Evolutionary conservation across 2,113 vertebrate species (phyloP).

Genomic region (Hucho hucho): DNA sequence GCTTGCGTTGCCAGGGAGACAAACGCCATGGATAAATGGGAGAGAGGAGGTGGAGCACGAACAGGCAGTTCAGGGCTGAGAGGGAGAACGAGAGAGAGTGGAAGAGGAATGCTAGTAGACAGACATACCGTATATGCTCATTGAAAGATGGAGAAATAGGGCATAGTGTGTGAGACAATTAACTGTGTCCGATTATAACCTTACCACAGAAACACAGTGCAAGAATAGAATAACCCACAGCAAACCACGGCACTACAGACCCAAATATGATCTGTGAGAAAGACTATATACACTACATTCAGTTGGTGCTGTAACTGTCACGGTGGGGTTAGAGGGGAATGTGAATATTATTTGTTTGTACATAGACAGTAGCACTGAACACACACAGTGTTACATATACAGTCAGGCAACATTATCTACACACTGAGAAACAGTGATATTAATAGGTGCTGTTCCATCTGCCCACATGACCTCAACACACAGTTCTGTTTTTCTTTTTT

Average conservation of each 20-base stretch:
- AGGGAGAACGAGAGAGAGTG: not conserved
- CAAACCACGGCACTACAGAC: not conserved
- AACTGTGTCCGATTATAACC: not conserved
- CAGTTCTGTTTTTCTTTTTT: too few species aligned
- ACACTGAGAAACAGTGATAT: too few species aligned
- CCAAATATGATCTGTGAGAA: not conserved
- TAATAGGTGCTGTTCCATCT: not conserved
- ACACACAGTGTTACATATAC: not conserved
- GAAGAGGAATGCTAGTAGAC: not conserved
- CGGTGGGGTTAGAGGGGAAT: not conserved
- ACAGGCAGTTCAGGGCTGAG: slow-evolving; percentile 19
- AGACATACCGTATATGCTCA: too few species aligned
- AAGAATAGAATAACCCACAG: not conserved
- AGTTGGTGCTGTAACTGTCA: not conserved
- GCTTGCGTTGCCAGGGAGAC: too few species aligned
- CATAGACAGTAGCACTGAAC: not conserved
- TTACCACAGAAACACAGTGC: not conserved
- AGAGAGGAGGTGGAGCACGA: slow-evolving; percentile 39
- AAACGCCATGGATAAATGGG: slow-evolving; percentile 23
- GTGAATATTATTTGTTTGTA: slow-evolving; percentile 13
- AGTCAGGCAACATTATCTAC: not conserved
- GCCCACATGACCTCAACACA: not conserved
- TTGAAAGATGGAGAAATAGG: not conserved
- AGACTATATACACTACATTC: not conserved
- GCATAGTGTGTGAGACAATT: slow-evolving; percentile 3